Base-by-base conservation (phyloP, 2,113 vertebrate genomes). In the Bucco capensis region DNA sequence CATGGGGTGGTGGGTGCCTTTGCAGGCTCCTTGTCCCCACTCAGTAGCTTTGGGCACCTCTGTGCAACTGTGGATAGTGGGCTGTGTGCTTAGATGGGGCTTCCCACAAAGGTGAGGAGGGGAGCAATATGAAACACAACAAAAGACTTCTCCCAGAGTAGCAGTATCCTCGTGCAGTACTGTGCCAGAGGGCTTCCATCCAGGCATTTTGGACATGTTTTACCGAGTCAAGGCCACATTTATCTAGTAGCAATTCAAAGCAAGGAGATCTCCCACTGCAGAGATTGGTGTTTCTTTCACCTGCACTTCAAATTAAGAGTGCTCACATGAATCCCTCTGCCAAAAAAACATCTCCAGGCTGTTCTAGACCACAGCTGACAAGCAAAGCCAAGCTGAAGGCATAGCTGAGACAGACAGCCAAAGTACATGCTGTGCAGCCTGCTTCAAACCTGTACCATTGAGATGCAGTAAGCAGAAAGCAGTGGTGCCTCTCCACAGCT, bases 51-150 rank as follows among this genome's bases (percentile, higher is more conserved):
- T 40, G 62, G 23, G 60, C 50, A 64, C 64, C 69, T 54, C 51
- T 0, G 0, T 5, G 7, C 2, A 2, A 13, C n/a, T 37, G 2
- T 0, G 1, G 23, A 64, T 9, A 25, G 42, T 25, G 28, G 46
- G 38, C 76, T 38, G 40, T 54, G 35, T 47, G 69, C 51, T 62
- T 23, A 15, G 35, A 10, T 13, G 10, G 16, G 16, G 62, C 30
- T 86, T 73, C 35, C 69, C n/a, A 72, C 50, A 23, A 69, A 53
- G 31, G 3, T n/a, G 5, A 31, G 69, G 83, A 85, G 42, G 21
- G 14, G 31, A 82, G 35, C 30, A n/a, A 31, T 4, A 6, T 19
- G 42, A 61, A 42, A 21, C 1, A 5, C 37, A n/a, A 2, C 7
- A 31, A 33, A 49, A 40, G n/a, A 56, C 40, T 71, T 62, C 54